phyloP scores from a whole-genome alignment of 2,797 vertebrate genomes.

The Columba guinea region DNA sequence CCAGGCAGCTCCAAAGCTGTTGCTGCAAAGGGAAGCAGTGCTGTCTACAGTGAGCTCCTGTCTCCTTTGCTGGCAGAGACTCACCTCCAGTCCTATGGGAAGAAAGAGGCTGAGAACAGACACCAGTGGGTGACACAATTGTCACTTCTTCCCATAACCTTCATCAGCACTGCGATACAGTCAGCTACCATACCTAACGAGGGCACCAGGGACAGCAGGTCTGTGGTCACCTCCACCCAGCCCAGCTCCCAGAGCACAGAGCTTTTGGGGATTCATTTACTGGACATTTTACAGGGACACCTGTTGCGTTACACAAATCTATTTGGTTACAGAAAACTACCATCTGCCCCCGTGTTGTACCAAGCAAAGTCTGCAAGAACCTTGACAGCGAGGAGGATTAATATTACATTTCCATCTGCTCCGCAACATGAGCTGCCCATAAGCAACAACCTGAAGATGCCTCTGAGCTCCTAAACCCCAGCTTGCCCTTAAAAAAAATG shows the following conservation, averaged over 20 bases:
- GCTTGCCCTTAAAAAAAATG: not conserved
- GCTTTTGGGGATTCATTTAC: not conserved
- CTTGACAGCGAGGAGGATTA: not conserved
- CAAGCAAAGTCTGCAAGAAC: not conserved
- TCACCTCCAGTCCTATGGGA: not conserved
- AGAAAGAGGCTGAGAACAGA: not conserved
- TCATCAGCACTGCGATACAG: not conserved
- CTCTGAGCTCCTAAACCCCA: not conserved
- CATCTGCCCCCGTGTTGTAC: not conserved
- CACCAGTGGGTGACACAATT: rapidly evolving
- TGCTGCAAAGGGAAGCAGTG: not conserved
- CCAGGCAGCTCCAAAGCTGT: not conserved
- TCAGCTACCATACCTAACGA: not conserved
- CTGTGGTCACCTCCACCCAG: not conserved
- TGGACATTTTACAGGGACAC: not conserved
- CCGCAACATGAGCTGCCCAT: not conserved
- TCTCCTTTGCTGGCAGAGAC: not conserved
- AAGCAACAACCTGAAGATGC: not conserved
- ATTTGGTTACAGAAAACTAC: conserved; percentile 5
- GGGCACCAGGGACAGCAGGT: not conserved
- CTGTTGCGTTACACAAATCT: not conserved
- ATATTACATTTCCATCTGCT: not conserved
- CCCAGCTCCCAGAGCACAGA: not conserved
- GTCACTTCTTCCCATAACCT: not conserved
- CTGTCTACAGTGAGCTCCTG: not conserved